Base-by-base conservation (phyloP, 1,140 invertebrate species). In the Belonocnema kinseyi region DNA sequence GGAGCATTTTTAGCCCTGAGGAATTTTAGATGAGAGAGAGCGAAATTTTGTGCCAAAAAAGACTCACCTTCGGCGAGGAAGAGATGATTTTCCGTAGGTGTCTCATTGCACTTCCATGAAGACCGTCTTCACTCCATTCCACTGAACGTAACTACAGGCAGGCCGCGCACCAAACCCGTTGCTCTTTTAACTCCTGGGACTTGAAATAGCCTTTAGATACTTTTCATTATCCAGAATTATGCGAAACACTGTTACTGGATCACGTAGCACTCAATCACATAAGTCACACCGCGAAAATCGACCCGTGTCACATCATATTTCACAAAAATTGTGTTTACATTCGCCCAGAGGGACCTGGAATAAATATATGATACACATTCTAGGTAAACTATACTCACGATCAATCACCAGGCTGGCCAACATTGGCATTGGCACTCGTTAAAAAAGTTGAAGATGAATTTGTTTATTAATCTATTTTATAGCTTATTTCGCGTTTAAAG, bases 291-390 rank as follows among this genome's bases (percentile, higher is more conserved):
- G 79, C 58, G 75, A 73, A 79, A 82, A 84, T 80, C 61, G 72
- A 56, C 50, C 72, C 77, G 78, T 76, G 82, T 80, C 85, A 81
- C 86, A 71, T 80, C 72, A 78, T 86, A 83, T 85, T 78, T 73
- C 72, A 74, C 61, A 84, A 80, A 84, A 86, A 82, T 84, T 83
- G 76, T 87, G 86, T 87, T 87, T 87, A 87, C 86, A 86, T 87
- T 87, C 53, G 33, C 21, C 72, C 75, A 77, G 53, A 73, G 61
- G 54, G 51, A 71, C 74, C 61, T 77, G 72, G 74, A 72, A 76
- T 76, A 79, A 79, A 85, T 80, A 80, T 81, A 83, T 71, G 79
- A 80, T 80, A 76, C 74, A 82, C 77, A 79, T 86, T 83, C 85
- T 83, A 74, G 33, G 82, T 82, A 85, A 46, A 46, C 83, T 81